Percentiles rank a stretch among this genome's conserved stretches.
Conservation (phyloP, 2,797 vertebrate species). For the Enteromius thamalakanensis region DNA sequence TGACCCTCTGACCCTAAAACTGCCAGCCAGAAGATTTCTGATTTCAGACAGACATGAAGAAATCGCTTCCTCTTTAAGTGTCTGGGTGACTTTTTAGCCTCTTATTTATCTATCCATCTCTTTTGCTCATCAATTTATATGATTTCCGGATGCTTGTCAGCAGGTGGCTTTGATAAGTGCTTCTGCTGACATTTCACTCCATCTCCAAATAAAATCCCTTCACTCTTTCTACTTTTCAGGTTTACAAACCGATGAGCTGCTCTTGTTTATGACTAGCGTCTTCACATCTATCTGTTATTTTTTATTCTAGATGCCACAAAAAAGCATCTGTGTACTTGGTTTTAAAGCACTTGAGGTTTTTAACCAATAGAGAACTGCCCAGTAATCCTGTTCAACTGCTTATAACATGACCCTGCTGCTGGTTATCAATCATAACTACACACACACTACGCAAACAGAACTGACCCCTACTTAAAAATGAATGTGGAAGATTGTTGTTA, state of each 20-base stretch:
- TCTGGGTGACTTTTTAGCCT: not conserved
- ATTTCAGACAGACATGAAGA: not conserved
- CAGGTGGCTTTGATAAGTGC: not conserved
- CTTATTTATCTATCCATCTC: not conserved
- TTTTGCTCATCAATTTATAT: not conserved
- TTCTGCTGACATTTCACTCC: not conserved
- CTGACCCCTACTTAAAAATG: not conserved
- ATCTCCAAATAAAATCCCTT: not conserved
- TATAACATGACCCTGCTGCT: not conserved
- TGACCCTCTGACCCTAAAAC: slow-evolving; percentile 34
- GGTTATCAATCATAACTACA: too few species aligned
- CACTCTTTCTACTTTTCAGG: not conserved
- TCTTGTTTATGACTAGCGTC: not conserved
- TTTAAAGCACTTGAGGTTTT: not conserved
- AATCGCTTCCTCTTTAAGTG: not conserved
- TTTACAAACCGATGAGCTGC: not conserved
- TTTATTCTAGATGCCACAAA: not conserved
- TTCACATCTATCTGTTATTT: not conserved
- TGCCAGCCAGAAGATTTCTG: slow-evolving; percentile 20
- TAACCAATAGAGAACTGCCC: not conserved
- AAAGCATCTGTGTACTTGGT: not conserved
- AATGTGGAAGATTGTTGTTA: not conserved
- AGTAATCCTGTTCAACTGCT: not conserved
- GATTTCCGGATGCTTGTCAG: not conserved
- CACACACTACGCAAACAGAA: not conserved